Conservation (phyloP, 30 jellyfish, hydroid and myxozoan species). For the Pelagia noctiluca region DNA sequence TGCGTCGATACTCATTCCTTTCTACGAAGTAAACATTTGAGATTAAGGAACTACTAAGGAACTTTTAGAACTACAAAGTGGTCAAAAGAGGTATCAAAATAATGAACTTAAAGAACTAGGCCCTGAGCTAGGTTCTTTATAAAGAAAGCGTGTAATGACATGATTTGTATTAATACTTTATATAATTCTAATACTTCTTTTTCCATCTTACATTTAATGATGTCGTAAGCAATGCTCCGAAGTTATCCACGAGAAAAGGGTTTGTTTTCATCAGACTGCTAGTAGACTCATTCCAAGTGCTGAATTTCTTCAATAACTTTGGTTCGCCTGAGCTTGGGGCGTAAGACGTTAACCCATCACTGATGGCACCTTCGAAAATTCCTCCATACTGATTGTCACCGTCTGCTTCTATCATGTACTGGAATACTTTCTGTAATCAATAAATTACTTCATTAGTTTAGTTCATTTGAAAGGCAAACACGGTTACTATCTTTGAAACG, state of each 20-base stretch:
- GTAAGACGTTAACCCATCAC: slow-evolving; percentile 35
- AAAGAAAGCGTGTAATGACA: too few species aligned
- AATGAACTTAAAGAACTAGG: too few species aligned
- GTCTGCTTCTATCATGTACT: slow-evolving; percentile 92
- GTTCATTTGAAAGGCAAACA: too few species aligned
- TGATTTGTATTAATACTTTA: too few species aligned
- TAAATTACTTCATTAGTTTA: too few species aligned
- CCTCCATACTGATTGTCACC: slow-evolving; percentile 83
- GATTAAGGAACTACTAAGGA: too few species aligned
- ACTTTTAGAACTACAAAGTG: too few species aligned
- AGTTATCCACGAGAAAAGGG: slow-evolving; percentile 28
- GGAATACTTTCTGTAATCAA: slow-evolving; percentile 54
- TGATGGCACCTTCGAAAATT: slow-evolving; percentile 63
- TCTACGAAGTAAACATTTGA: too few species aligned
- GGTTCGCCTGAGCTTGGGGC: slow-evolving; percentile 40
- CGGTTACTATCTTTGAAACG: not conserved
- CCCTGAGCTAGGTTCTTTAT: too few species aligned
- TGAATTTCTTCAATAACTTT: slow-evolving; percentile 52
- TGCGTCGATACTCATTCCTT: too few species aligned
- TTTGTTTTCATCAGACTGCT: slow-evolving; percentile 57
- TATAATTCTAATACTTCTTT: too few species aligned
- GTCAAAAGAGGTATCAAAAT: too few species aligned
- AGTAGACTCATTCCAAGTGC: slow-evolving; percentile 57
- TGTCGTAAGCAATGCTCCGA: slow-evolving; percentile 55
- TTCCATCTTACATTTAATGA: slow-evolving; percentile 50